Percentiles rank a stretch among this genome's conserved stretches.
These are phyloP conservation scores for Lophius piscatorius DNA, from an alignment of 2,113 vertebrate species.

Conservation along the genomic window DNA sequence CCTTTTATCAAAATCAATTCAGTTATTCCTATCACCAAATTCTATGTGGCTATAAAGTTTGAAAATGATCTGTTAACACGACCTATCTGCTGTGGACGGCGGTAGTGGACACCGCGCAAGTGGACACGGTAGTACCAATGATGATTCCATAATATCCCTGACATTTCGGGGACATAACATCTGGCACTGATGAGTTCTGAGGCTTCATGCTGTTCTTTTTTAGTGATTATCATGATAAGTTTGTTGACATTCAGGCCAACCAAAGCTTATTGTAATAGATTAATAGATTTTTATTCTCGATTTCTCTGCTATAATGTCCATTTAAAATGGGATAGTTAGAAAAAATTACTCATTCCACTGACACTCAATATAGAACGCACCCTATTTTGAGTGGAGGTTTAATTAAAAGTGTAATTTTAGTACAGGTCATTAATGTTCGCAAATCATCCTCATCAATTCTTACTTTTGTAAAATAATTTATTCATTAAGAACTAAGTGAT, in stretches of 20 bases:
- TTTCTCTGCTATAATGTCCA: constrained; percentile 1
- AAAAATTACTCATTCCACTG: constrained; percentile 7
- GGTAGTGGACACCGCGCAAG: no score
- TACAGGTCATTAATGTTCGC: constrained; percentile 54
- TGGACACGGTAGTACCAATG: no score
- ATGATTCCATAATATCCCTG: no score
- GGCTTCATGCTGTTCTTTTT: no score
- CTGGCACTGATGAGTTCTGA: no score
- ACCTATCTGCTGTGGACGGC: no score
- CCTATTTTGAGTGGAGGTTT: constrained; percentile 66
- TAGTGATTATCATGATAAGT: no score
- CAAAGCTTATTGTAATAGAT: constrained; percentile 2
- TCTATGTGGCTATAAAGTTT: no score
- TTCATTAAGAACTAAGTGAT: constrained; percentile 33
- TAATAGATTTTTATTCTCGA: not conserved
- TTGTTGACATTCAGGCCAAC: not conserved
- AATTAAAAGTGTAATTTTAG: constrained; percentile 72
- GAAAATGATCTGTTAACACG: no score
- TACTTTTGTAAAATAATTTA: constrained; percentile 25
- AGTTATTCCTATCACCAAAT: no score
- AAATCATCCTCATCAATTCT: constrained; percentile 39
- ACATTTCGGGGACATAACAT: no score
- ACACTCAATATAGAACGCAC: constrained; percentile 33
- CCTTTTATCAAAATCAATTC: no score
- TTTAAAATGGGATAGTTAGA: constrained; percentile 14